phyloP scores from a whole-genome alignment of 2,888 invertebrate genomes.

The Octonoba sinensis region DNA sequence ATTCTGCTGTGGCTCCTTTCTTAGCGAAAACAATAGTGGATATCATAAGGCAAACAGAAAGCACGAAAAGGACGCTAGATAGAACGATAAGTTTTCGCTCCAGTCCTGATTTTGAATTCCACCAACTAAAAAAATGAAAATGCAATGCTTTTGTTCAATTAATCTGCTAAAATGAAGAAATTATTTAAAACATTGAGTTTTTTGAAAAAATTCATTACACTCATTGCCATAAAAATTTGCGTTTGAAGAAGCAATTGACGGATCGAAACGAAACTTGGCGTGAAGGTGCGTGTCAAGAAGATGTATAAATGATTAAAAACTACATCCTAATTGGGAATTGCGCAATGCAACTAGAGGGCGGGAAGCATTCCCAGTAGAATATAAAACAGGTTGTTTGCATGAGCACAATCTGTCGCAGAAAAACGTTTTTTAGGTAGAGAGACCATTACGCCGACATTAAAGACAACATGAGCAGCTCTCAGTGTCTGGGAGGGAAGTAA shows the following conservation, averaged over 20 bases:
- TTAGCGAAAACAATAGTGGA: too few relatives aligned
- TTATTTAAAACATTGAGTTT: too few relatives aligned
- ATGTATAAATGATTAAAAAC: slow-evolving; percentile 3
- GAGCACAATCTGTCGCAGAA: not conserved
- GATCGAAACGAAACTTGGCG: not conserved
- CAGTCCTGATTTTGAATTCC: too few relatives aligned
- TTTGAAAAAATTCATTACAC: too few relatives aligned
- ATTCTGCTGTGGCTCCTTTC: too few relatives aligned
- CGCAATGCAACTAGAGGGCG: slow-evolving; percentile 2
- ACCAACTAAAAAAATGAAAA: too few relatives aligned
- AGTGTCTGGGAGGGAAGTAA: not conserved
- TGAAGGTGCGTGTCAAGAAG: slow-evolving; percentile 6
- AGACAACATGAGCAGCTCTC: slow-evolving; percentile 20
- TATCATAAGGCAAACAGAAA: too few relatives aligned
- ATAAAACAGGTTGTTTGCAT: slow-evolving; percentile 6
- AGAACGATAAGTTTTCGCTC: too few relatives aligned
- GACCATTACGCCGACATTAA: not conserved
- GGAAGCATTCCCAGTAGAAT: not conserved
- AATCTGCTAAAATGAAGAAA: too few relatives aligned
- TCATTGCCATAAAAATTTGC: not conserved
- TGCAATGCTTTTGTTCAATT: too few relatives aligned
- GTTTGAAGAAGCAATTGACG: not conserved
- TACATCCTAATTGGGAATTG: not conserved
- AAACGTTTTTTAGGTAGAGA: not conserved
- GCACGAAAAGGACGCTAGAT: too few relatives aligned